Percentiles rank a stretch among this genome's conserved stretches.
Conservation (phyloP, 2,113 vertebrate genomes). For the Platichthys stellatus region DNA sequence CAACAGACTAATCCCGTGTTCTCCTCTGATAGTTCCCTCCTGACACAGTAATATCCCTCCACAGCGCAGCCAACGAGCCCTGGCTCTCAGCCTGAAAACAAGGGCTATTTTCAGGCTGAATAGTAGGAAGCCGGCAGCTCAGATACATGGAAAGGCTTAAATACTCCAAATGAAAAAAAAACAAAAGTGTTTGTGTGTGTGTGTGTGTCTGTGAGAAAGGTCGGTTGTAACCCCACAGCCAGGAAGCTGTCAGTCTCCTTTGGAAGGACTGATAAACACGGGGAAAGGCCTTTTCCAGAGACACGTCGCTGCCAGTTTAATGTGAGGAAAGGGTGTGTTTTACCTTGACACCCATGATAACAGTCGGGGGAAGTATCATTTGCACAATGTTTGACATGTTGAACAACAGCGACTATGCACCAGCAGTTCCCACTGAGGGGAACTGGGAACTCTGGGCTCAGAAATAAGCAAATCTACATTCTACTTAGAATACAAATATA, state of each 20-base stretch:
- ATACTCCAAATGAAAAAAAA: constrained; percentile 72
- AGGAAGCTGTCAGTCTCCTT: constrained; percentile 81
- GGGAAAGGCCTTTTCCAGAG: constrained; percentile 44
- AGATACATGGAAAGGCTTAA: constrained; percentile 85
- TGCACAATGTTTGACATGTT: constrained; percentile 28
- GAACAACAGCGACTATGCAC: constrained; percentile 35
- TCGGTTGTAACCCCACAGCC: constrained; percentile 83
- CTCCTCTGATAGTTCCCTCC: constrained; percentile 74
- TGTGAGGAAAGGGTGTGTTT: constrained; percentile 70
- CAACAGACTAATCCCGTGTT: constrained; percentile 72
- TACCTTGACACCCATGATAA: constrained; percentile 64
- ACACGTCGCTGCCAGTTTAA: constrained; percentile 43
- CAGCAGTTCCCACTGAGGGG: neutral
- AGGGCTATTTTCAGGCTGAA: constrained; percentile 93
- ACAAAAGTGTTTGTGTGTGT: neutral
- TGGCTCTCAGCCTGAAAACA: constrained; percentile 86
- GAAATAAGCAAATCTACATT: too few species aligned
- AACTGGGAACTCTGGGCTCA: neutral
- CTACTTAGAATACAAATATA: neutral
- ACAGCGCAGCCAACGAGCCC: constrained; percentile 82
- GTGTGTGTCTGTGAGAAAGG: constrained; percentile 60
- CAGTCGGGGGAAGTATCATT: constrained; percentile 52
- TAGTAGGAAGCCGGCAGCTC: constrained; percentile 88
- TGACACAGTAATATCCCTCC: constrained; percentile 76
- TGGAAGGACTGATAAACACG: constrained; percentile 76